Evolutionary conservation across 2,888 invertebrate species (phyloP), one percentile per base, ranked within the genome.

Genomic region (Anodontia alba): DNA sequence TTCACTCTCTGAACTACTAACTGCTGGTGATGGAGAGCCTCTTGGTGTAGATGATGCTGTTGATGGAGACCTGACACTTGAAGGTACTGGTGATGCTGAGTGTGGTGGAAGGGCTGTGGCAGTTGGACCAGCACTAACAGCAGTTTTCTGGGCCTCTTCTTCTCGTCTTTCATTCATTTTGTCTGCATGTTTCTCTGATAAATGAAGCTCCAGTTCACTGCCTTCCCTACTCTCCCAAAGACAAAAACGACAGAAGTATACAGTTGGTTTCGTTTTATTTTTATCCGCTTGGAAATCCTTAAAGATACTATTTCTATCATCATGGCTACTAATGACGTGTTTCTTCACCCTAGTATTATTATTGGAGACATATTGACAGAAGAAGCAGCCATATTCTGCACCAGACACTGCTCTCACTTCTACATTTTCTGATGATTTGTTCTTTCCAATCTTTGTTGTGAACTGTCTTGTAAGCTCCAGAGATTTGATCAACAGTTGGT

Each of bases 221-320:
- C 78, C 83, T 33, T 81, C 73, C 31, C 87, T 71, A 46, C 86
- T 87, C 57, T 90, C 89, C 90, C 89, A 90, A 12, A 88, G 69
- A 76, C 91, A 90, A 33, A 80, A 76, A 20, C 78, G 83, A 76
- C 91, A 91, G 70, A 90, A 89, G 76, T 85, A 88, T 20, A 91
- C 84, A 23, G 70, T 70, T 1, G 79, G 80, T 49, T 77, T 87
- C 23, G 74, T 76, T 42, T 81, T 83, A 54, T 78, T 73, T 23
- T 83, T 78, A 26, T 76, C 73, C 0, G 84, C 83, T 49, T 78
- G 80, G 5, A 88, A 73, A 78, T 88, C 87, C 76, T 83, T 86
- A 54, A 90, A 83, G 10, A 86, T 74, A 17, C 80, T 81, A 20
- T 75, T 80, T 29, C 74, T 77, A 38, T 86, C 84, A 15, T 43